Base-by-base conservation (phyloP, 2,113 vertebrate genomes). In the Scopus umbretta region DNA sequence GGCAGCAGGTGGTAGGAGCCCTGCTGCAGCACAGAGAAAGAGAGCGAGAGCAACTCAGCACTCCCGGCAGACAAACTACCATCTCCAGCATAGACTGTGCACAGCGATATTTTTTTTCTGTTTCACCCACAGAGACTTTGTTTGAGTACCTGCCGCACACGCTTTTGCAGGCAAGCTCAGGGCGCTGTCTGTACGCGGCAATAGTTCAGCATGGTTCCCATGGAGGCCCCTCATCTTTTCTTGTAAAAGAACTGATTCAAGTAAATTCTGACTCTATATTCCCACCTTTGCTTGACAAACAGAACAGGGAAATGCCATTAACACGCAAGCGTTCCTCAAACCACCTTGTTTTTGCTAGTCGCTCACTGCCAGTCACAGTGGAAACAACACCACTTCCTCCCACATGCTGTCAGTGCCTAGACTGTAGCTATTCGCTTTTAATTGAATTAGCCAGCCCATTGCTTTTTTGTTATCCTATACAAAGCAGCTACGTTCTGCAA, bases 371-470 rank as follows among this genome's bases (percentile, higher is more conserved):
- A 97, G 97, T 97, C 97, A 97, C 91, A 97, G 92, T 98, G 98
- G 98, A 98, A 98, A 98, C 97, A 95, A 86, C 96, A 97, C 97
- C 97, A 98, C 98, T 98, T 98, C 98, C 98, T 98, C 94, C 97
- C 98, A 97, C 97, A 97, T 96, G 96, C 95, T 96, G 96, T 97
- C 97, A 97, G 96, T 88, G 50, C 96, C 95, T 91, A 90, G 74
- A 59, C 87, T 67, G 89, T 43, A 62, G 56, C 80, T 95, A 71
- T 80, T 95, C 19, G 59, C 87, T 96, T 95, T 76, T 94, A 95
- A 94, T 96, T 86, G 68, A 96, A 90, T 97, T 94, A 96, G 86
- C 75, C 86, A 86, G 80, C 94, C 89, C n/a, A 53, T 82, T 56
- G 89, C 96, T 79, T 91, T 91, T 73, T 81, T 92, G 66, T 73